Conservation (phyloP, 2,113 vertebrate genomes). For the Saguinus imperator region DNA sequence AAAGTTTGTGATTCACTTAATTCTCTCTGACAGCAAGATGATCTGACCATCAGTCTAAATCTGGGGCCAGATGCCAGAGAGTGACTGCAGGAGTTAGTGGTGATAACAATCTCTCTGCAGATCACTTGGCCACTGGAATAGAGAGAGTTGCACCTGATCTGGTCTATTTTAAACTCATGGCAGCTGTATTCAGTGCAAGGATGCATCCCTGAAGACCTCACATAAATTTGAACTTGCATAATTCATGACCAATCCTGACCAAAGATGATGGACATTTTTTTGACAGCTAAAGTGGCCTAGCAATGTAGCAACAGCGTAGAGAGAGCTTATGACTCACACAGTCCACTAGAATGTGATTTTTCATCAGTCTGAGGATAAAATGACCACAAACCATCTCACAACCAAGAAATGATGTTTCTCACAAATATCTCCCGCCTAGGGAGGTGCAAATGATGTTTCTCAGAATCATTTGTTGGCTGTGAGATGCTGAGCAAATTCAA, state of each 20-base stretch:
- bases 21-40: constrained; percentile 61
- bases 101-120: constrained; percentile 54
- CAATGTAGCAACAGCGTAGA: constrained; percentile 58
- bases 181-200: constrained; percentile 52
- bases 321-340: constrained; percentile 38
- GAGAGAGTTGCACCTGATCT: constrained; percentile 31
- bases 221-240: constrained; percentile 68
- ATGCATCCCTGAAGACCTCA: constrained; percentile 61
- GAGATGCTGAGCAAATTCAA: neutral
- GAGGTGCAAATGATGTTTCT: neutral
- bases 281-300: constrained; percentile 69
- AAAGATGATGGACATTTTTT: constrained; percentile 67
- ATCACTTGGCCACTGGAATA: constrained; percentile 42
- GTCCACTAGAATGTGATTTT: constrained; percentile 39
- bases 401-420: too few relatives aligned
- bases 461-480: constrained; percentile 4
- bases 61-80: constrained; percentile 47
- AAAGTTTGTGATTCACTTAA: constrained; percentile 61
- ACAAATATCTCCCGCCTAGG: neutral
- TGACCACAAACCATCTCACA: neutral
- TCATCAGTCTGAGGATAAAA: constrained; percentile 58
- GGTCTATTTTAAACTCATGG: constrained; percentile 68
- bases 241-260: constrained; percentile 67
- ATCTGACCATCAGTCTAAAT: constrained; percentile 41
- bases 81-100: constrained; percentile 46